A percentile compares a stretch with the other conserved stretches of the same genome.
phyloP scores from a whole-genome alignment of 2,888 invertebrate species.

The Limenitis arthemis region DNA sequence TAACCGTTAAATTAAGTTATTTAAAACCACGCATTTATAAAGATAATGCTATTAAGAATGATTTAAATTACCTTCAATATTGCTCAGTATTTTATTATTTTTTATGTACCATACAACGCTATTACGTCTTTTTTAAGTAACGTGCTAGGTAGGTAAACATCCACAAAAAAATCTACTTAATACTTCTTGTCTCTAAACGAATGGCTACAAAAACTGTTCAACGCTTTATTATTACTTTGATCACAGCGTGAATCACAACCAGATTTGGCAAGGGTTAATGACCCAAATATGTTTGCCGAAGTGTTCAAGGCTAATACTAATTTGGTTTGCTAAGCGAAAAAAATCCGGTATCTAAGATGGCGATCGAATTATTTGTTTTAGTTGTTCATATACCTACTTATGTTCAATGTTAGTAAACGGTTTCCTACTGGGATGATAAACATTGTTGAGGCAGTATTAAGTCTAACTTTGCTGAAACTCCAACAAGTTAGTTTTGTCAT shows the following conservation, averaged over 20 bases:
- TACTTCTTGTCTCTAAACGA: constrained; percentile 48
- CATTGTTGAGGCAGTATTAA: no score
- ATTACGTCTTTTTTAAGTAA: no score
- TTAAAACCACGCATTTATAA: no score
- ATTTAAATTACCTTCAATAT: background rate
- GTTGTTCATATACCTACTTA: constrained; percentile 25
- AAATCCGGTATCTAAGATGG: constrained; percentile 50
- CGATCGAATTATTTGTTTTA: constrained; percentile 41
- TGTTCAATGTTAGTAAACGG: no score
- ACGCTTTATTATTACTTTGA: constrained; percentile 67
- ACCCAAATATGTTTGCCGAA: constrained; percentile 68
- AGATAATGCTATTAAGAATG: no score
- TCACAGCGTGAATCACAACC: constrained; percentile 67
- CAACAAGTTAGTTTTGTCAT: no score
- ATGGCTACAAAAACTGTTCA: constrained; percentile 65
- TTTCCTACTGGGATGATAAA: no score
- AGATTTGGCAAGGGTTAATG: constrained; percentile 70
- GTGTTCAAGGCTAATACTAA: constrained; percentile 64
- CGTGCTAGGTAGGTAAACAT: no score
- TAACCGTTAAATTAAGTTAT: no score
- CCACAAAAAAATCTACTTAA: constrained; percentile 15
- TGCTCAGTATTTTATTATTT: background rate
- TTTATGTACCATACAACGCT: background rate
- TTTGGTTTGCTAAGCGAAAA: constrained; percentile 53
- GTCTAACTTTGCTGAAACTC: background rate